Base-by-base conservation (phyloP, 2,797 vertebrate species). In the Ctenopoma multispine region DNA sequence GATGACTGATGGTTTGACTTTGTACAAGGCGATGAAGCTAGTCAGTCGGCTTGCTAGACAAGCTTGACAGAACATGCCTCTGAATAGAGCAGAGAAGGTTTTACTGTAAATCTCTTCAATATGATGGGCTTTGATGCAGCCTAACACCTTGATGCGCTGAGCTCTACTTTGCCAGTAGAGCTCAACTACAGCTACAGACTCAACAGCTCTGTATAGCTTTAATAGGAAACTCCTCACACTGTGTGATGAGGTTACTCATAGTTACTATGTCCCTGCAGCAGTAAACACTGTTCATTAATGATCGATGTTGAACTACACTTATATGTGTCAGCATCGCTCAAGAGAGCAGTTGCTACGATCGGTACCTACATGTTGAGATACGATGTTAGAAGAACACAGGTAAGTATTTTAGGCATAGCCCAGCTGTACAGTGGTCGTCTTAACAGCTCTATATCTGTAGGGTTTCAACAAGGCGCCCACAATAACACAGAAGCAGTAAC, bases 221-320 rank as follows among this genome's bases (percentile, higher is more conserved):
- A 86, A 84, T 69, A 67, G 62, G 60, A 68, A 71, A 27, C 75
- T 66, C 76, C 61, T 83, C 51, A 51, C 73, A 18, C 57, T 6
- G 65, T 36, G 72, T 31, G 38, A 75, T 27, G 69, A 73, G 75
- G 66, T 27, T 61, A 57, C 70, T 77, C 72, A 66, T 75, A 83
- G 63, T n/a, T n/a, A n/a, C n/a, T n/a, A n/a, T 73, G 34, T 72
- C 50, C 43, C 69, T 61, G 77, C 65, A 70, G 69, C 61, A 38
- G 77, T 76, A 80, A 74, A 80, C 81, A 48, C 61, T 49, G 49
- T 55, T 83, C 74, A 80, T 84, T 80, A 69, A 69, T 70, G 88
- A 85, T 69, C 15, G 57, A 72, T 87, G 78, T 86, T 84, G 75
- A 85, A 81, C 75, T 83, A 70, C 80, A 69, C 80, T 82, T 81